Conservation (phyloP, 1,140 invertebrate genomes). For the Mercenaria mercenaria region DNA sequence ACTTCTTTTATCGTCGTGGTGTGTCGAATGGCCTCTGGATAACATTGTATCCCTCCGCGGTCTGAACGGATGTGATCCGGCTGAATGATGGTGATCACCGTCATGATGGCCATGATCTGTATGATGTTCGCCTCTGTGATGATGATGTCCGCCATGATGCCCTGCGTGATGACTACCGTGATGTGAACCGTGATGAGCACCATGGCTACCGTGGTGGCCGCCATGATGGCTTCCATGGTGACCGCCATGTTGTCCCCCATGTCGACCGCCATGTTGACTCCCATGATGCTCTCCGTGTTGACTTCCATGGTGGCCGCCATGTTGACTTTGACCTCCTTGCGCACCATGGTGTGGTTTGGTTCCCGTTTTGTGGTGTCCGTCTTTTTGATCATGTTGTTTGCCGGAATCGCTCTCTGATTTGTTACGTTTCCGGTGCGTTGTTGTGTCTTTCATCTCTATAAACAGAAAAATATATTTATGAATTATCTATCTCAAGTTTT, state of each 20-base stretch:
- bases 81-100: conserved; percentile 26
- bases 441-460: conserved; percentile 41
- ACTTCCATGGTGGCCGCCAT: conserved; percentile 24
- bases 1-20: conserved; percentile 71
- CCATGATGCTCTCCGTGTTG: not conserved
- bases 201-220: not conserved
- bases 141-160: conserved; percentile 6
- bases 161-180: conserved; percentile 16
- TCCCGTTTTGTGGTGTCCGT: not conserved
- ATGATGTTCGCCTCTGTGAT: conserved; percentile 39
- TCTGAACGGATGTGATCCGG: conserved; percentile 64
- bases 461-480: too few relatives aligned
- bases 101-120: conserved; percentile 50
- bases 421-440: conserved; percentile 43
- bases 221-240: conserved; percentile 33
- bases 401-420: conserved; percentile 48
- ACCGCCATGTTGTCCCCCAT: conserved; percentile 12
- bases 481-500: not conserved
- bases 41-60: conserved; percentile 62
- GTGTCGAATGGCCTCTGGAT: conserved; percentile 46
- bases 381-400: not conserved
- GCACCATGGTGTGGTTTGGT: conserved; percentile 5
- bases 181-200: conserved; percentile 17
- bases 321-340: not conserved
- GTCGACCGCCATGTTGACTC: conserved; percentile 23